Percentiles rank a stretch among this genome's conserved stretches.
Evolutionary conservation across 2,113 vertebrate species (phyloP).

Genomic region (Megatriorchis doriae): DNA sequence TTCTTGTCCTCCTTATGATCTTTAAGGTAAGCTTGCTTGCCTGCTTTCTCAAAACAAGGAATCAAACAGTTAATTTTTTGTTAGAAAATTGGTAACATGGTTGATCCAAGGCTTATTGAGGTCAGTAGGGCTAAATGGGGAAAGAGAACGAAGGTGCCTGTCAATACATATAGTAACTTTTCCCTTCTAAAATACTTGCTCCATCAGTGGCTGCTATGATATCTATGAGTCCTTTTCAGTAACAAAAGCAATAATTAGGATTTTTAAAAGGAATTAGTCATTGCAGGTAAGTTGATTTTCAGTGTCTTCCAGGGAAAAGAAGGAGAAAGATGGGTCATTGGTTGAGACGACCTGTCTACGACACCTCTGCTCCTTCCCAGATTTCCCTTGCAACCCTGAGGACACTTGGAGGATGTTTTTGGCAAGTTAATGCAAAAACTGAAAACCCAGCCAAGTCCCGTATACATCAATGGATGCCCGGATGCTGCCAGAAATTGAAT

Average conservation of each 20-base stretch:
- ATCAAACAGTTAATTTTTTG: not conserved
- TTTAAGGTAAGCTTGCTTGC: not conserved
- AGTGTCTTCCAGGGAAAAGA: not conserved
- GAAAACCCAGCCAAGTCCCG: not conserved
- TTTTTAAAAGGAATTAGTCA: not conserved
- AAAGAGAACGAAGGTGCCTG: not conserved
- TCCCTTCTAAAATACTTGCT: not conserved
- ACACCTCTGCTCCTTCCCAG: not conserved
- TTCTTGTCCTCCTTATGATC: not conserved
- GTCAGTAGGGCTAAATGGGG: not conserved
- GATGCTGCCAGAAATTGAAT: not conserved
- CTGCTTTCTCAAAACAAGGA: not conserved
- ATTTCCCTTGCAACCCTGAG: not conserved
- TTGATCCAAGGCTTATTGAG: fast-evolving
- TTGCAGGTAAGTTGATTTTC: not conserved
- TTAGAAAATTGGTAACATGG: not conserved
- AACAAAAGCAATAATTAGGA: not conserved
- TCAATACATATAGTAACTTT: not conserved
- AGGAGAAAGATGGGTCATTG: not conserved
- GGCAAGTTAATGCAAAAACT: not conserved
- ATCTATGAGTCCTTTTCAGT: not conserved
- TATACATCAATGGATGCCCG: not conserved
- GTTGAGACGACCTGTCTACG: not conserved
- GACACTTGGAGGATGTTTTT: not conserved
- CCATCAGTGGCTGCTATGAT: not conserved